Percentiles rank a stretch among this genome's conserved stretches.
phyloP scores from a whole-genome alignment of 2,113 vertebrate genomes.

The Probosciger aterrimus region DNA sequence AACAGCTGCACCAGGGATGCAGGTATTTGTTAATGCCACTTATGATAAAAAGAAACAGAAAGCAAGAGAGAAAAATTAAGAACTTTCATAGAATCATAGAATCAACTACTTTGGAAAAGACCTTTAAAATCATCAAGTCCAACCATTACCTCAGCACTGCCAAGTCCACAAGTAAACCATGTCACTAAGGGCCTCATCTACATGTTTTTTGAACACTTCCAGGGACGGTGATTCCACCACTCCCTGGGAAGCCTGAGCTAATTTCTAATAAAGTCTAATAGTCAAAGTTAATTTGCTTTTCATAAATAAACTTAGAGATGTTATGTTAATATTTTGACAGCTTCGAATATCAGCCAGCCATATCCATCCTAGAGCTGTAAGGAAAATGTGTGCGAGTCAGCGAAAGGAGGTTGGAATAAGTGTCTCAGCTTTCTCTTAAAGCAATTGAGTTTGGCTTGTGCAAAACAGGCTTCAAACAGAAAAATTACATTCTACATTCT shows the following conservation, averaged over 20 bases:
- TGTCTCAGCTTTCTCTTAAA: background rate
- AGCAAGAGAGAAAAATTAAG: background rate
- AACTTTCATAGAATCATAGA: background rate
- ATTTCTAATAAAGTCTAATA: background rate
- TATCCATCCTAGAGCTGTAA: background rate
- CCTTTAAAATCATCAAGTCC: background rate
- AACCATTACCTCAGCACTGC: background rate
- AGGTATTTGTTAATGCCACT: background rate
- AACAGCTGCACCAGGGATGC: background rate
- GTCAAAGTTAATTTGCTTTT: background rate
- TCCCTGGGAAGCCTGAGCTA: background rate
- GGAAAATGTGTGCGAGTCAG: background rate
- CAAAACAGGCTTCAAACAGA: conserved; percentile 26
- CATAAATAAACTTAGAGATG: background rate
- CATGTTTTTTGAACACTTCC: background rate
- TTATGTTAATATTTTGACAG: background rate
- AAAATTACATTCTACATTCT: conserved; percentile 18
- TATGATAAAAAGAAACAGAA: background rate
- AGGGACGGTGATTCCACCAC: background rate
- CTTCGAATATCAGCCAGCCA: background rate
- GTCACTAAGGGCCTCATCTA: background rate
- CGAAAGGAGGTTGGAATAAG: background rate
- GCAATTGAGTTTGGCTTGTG: conserved; percentile 4
- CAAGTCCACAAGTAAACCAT: background rate
- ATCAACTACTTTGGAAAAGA: background rate